These are phyloP conservation scores for Acholoe squamosa DNA, from an alignment of 2,888 invertebrate species.

Conservation along the genomic window DNA sequence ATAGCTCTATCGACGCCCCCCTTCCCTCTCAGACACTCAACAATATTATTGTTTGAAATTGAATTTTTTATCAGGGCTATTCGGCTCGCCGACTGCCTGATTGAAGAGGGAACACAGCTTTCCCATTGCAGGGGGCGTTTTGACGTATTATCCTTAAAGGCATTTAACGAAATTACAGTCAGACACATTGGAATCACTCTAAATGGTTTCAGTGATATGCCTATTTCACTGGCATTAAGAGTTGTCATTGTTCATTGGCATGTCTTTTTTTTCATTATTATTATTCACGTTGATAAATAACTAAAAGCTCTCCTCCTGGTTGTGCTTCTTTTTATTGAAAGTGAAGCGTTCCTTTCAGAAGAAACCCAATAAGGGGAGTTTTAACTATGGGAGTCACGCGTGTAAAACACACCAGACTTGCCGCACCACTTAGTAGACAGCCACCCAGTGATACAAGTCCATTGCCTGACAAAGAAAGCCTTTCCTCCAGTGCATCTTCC, in stretches of 20 bases:
- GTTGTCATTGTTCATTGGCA: not conserved
- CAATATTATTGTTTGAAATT: conserved; percentile 22
- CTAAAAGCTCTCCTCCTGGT: not conserved
- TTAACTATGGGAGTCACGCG: too few relatives aligned
- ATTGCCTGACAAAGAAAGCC: too few relatives aligned
- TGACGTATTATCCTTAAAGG: not conserved
- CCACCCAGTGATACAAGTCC: too few relatives aligned
- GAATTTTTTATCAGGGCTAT: not conserved
- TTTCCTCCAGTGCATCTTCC: too few relatives aligned
- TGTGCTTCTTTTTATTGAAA: not conserved
- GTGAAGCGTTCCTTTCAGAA: not conserved
- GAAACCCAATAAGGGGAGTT: too few relatives aligned
- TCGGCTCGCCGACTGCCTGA: not conserved
- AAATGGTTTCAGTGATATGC: not conserved
- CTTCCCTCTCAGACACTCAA: not conserved
- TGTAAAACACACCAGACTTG: too few relatives aligned
- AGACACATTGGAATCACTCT: not conserved
- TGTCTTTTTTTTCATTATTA: not conserved
- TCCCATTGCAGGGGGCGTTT: not conserved
- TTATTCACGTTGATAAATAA: not conserved
- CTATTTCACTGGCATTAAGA: not conserved
- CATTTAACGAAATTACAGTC: not conserved
- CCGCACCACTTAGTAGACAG: too few relatives aligned
- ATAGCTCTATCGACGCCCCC: not conserved
- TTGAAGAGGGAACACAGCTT: not conserved